Base-by-base conservation (phyloP, 2,888 invertebrate genomes). In the Ormyrus thymus region DNA sequence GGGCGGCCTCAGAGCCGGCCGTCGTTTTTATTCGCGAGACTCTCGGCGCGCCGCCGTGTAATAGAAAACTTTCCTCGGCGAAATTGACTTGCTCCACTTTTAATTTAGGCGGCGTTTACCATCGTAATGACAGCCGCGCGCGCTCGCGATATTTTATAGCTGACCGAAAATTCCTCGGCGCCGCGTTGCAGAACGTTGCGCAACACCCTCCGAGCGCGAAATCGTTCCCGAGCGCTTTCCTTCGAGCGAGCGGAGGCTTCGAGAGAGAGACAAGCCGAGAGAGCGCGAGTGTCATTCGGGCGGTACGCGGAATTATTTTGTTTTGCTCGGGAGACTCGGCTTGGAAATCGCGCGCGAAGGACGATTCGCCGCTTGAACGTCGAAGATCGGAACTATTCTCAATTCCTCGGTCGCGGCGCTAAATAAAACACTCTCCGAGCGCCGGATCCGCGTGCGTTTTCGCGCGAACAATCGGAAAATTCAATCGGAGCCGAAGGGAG, bases 211-310 rank as follows among this genome's bases (percentile, higher is more conserved):
- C 29, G 29, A 29, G 29, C 29, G 29, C 29, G 29, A 29, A 29
- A 29, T 29, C 29, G 29, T 29, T 29, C 29, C 29, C 29, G 29
- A 29, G 29, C 29, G 29, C 29, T 29, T 29, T 29, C 29, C 29
- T 29, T 29, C 29, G 29, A 29, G 29, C 29, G 29, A 29, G 29
- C 29, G 29, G 29, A 29, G 4, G 29, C 29, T 29, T 29, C 29
- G 29, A 29, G 29, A 29, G 29, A 29, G 29, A 0, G 0, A 29
- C 29, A 29, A 29, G 29, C 29, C 69, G 69, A n/a, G n/a, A n/a
- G n/a, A n/a, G n/a, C n/a, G n/a, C n/a, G n/a, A 78, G 70, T 78
- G 74, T 78, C 78, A 74, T 64, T 74, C 51, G 51, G 66, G 29
- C 7, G n/a, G 51, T 46, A 65, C 51, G n/a, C 29, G 13, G 66